phyloP scores from a whole-genome alignment of 2,888 invertebrate species.

The Charanyca ferruginea region DNA sequence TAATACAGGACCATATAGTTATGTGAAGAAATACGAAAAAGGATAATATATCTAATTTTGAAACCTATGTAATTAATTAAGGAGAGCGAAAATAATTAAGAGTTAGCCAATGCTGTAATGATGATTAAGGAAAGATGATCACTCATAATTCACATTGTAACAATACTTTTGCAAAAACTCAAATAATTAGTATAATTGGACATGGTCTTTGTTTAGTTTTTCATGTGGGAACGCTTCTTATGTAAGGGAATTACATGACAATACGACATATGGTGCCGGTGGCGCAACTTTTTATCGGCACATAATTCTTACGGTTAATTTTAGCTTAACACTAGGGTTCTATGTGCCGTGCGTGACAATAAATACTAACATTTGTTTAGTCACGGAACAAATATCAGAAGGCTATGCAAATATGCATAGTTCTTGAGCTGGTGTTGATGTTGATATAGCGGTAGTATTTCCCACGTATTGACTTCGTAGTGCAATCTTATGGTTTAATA shows the following conservation, averaged over 20 bases:
- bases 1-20: not conserved
- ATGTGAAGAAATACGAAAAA: not conserved
- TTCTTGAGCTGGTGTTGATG: slow-evolving; percentile 13
- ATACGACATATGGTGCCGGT: slow-evolving; percentile 20
- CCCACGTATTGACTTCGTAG: not conserved
- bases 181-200: slow-evolving; percentile 52
- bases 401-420: slow-evolving; percentile 21
- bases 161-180: slow-evolving; percentile 51
- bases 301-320: slow-evolving; percentile 19
- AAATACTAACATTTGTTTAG: slow-evolving; percentile 6
- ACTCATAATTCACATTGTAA: slow-evolving; percentile 44
- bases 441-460: slow-evolving; percentile 20
- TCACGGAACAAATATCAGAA: slow-evolving; percentile 26
- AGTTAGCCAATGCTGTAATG: slow-evolving; percentile 4
- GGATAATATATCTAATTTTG: not conserved
- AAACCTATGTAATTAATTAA: slow-evolving; percentile 2
- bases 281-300: slow-evolving; percentile 36
- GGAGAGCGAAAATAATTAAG: slow-evolving; percentile 9
- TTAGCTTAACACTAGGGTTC: not conserved
- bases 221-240: slow-evolving; percentile 54
- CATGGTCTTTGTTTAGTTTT: slow-evolving; percentile 50
- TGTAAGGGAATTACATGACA: slow-evolving; percentile 46
- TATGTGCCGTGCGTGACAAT: slow-evolving; percentile 22
- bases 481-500: slow-evolving; percentile 8
- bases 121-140: slow-evolving; percentile 31